These are phyloP conservation scores for Thamnophis sirtalis DNA, from an alignment of 2,113 vertebrate genomes.

Conservation along the genomic window DNA sequence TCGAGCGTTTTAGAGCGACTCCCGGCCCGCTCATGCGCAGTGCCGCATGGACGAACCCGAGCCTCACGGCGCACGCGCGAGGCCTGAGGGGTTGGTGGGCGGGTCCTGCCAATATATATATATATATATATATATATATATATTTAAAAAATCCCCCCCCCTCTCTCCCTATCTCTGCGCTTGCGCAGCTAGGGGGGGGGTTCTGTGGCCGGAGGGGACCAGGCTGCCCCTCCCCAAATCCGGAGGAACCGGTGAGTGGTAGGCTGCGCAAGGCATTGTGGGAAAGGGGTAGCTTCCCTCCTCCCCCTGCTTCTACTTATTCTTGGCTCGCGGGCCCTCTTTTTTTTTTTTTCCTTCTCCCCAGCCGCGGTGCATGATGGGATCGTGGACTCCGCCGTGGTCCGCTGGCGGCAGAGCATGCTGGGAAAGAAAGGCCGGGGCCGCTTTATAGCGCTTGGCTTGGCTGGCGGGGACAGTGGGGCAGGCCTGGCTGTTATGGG, in stretches of 20 bases:
- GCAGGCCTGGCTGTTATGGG: background rate
- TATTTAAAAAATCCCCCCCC: too few relatives aligned
- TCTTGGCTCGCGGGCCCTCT: background rate
- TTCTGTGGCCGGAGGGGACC: conserved; percentile 27
- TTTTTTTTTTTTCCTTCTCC: background rate
- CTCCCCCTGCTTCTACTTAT: background rate
- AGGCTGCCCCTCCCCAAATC: conserved; percentile 23
- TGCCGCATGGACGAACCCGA: background rate
- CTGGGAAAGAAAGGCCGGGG: background rate
- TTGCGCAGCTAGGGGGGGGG: conserved; percentile 19
- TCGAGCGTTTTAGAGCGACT: too few relatives aligned
- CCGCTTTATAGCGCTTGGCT: background rate
- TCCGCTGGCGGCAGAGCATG: background rate
- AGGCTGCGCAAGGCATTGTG: background rate
- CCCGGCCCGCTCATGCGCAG: background rate
- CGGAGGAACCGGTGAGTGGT: conserved; percentile 32
- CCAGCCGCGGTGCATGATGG: background rate
- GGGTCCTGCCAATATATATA: background rate
- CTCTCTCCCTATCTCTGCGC: background rate
- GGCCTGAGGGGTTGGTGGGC: background rate
- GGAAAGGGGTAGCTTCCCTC: background rate
- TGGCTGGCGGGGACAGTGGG: background rate
- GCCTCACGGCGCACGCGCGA: background rate
- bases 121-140: background rate
- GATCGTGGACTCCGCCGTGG: background rate